Percentiles rank a stretch among this genome's conserved stretches.
These are phyloP conservation scores for Bombus ignitus DNA, from an alignment of 1,140 invertebrate species.

Conservation along the genomic window DNA sequence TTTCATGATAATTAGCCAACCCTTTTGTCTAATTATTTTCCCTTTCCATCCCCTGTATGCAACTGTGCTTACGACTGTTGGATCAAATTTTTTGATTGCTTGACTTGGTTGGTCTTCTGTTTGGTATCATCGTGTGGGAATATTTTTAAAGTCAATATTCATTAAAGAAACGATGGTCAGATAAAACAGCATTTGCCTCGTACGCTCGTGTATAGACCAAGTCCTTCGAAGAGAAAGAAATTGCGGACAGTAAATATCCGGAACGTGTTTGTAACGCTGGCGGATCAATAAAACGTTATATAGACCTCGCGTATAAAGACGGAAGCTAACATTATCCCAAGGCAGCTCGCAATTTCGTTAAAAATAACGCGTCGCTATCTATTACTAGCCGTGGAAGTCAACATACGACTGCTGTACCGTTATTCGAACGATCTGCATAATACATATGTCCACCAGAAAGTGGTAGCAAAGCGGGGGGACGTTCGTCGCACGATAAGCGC, in stretches of 20 bases:
- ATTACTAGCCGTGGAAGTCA: conserved; percentile 18
- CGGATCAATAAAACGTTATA: conserved; percentile 58
- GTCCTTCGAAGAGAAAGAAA: neutral
- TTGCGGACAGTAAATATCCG: conserved; percentile 49
- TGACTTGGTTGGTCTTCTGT: neutral
- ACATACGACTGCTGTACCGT: neutral
- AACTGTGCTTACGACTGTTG: neutral
- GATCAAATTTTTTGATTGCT: neutral
- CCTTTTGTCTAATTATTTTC: neutral
- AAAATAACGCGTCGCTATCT: conserved; percentile 54
- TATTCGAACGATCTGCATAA: conserved; percentile 14
- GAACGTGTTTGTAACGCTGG: conserved; percentile 32
- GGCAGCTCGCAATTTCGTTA: conserved; percentile 56
- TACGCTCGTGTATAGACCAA: neutral
- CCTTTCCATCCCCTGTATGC: neutral
- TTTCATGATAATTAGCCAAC: neutral
- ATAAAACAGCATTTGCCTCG: no score
- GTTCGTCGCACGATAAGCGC: neutral
- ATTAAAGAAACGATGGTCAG: neutral
- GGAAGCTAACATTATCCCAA: conserved; percentile 52
- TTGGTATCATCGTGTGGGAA: neutral
- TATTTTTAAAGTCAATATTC: conserved; percentile 7
- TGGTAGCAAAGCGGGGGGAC: no score
- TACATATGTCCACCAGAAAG: neutral
- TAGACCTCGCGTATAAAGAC: neutral